Percentiles rank a stretch among this genome's conserved stretches.
Evolutionary conservation across 2,797 vertebrate species (phyloP).

Genomic region (Megaceryle alcyon): DNA sequence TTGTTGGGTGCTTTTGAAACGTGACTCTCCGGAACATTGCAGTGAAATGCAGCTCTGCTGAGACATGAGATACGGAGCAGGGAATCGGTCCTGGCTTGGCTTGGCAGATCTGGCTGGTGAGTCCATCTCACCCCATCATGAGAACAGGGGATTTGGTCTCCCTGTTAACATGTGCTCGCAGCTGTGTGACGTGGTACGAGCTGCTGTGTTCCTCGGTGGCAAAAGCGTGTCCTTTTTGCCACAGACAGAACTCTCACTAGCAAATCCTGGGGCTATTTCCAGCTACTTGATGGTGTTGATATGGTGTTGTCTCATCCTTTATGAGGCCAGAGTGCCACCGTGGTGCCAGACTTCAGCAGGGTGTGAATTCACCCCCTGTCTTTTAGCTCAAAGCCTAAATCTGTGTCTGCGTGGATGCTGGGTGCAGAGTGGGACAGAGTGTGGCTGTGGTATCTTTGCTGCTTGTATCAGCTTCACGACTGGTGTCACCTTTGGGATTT

Average conservation of each 20-base stretch:
- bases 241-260: accelerated
- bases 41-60: not conserved
- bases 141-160: not conserved
- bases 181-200: accelerated
- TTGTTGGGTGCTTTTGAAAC: not conserved
- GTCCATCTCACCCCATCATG: accelerated
- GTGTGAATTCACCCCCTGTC: not conserved
- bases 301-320: not conserved
- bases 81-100: not conserved
- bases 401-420: not conserved
- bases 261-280: not conserved
- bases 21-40: accelerated
- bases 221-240: not conserved
- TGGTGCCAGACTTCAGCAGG: not conserved
- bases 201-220: not conserved
- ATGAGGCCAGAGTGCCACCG: accelerated
- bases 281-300: not conserved
- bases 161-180: accelerated
- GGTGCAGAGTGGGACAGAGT: not conserved
- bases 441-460: not conserved
- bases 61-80: accelerated
- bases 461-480: not conserved
- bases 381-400: not conserved
- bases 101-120: not conserved
- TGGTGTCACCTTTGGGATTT: not conserved